Evolutionary conservation across 2,797 vertebrate species (phyloP).

Genomic region (Chelon auratus): DNA sequence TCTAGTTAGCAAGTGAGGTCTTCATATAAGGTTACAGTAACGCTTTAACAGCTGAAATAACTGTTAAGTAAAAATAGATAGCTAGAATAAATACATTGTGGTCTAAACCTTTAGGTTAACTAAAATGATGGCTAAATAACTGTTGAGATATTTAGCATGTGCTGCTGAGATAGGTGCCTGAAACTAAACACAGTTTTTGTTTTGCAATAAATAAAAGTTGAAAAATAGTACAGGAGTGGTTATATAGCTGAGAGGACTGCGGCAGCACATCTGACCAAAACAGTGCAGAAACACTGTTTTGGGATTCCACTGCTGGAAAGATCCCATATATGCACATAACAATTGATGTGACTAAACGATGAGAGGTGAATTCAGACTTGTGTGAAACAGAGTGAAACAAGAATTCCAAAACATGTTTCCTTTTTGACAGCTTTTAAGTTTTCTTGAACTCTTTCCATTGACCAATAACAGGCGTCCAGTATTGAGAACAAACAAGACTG

Average conservation of each 20-base stretch:
- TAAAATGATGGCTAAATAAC: too few species aligned
- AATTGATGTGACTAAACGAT: slow-evolving; percentile 5
- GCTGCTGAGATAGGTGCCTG: too few species aligned
- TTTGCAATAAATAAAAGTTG: too few species aligned
- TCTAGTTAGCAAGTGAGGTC: neutral
- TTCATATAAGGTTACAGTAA: neutral
- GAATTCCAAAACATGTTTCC: slow-evolving; percentile 30
- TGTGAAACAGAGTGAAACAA: slow-evolving; percentile 64
- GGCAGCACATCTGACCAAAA: neutral
- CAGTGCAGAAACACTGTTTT: neutral
- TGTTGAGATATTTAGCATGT: too few species aligned
- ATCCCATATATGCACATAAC: neutral
- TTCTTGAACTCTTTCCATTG: slow-evolving; percentile 9
- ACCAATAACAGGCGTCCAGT: slow-evolving; percentile 90
- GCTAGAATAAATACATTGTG: too few species aligned
- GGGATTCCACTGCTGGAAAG: neutral
- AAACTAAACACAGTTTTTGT: too few species aligned
- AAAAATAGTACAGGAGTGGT: too few species aligned
- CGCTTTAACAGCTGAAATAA: neutral
- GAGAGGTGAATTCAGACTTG: slow-evolving; percentile 59
- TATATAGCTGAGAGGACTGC: neutral
- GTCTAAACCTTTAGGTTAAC: too few species aligned
- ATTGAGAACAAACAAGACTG: slow-evolving; percentile 99
- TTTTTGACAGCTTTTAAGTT: slow-evolving; percentile 11
- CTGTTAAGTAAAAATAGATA: too few species aligned